Evolutionary conservation across 2,888 invertebrate species (phyloP).

Genomic region (Drosophila testacea): DNA sequence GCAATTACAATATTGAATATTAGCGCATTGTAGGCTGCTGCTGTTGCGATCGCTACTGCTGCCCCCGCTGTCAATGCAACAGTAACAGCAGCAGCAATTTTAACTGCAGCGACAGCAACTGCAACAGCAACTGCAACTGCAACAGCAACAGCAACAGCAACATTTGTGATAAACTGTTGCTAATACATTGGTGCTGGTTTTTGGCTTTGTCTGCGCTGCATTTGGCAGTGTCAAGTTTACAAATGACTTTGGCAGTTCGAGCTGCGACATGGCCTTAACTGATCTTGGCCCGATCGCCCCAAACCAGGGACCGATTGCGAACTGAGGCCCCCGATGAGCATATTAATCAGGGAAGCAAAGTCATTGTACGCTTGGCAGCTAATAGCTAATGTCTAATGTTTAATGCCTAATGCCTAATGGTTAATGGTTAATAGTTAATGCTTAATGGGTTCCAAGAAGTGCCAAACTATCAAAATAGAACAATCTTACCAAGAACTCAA

Average conservation of each 20-base stretch:
- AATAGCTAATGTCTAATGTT: constrained; percentile 45
- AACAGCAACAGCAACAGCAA: constrained; percentile 32
- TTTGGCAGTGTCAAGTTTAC: constrained; percentile 74
- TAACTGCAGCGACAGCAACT: constrained; percentile 28
- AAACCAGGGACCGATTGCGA: constrained; percentile 1
- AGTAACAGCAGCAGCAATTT: constrained; percentile 26
- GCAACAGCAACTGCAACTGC: constrained; percentile 39
- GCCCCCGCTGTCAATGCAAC: constrained; percentile 72
- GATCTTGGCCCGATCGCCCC: constrained; percentile 45
- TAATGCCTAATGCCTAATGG: constrained; percentile 38
- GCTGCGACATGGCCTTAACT: constrained; percentile 61
- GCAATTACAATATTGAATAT: constrained; percentile 83
- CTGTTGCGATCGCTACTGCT: constrained; percentile 25
- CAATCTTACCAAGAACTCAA: constrained; percentile 71
- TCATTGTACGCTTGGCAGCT: constrained; percentile 63
- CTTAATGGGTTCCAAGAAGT: constrained; percentile 71
- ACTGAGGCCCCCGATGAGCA: constrained; percentile 30
- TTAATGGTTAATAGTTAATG: constrained; percentile 37
- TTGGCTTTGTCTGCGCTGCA: constrained; percentile 63
- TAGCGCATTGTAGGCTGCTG: constrained; percentile 72
- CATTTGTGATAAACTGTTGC: constrained; percentile 77
- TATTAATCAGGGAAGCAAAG: constrained; percentile 69
- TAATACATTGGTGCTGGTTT: constrained; percentile 73
- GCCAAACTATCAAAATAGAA: constrained; percentile 73
- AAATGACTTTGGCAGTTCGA: constrained; percentile 69